Conservation (phyloP, 2,113 vertebrate genomes). For the Hyperoodon ampullatus region DNA sequence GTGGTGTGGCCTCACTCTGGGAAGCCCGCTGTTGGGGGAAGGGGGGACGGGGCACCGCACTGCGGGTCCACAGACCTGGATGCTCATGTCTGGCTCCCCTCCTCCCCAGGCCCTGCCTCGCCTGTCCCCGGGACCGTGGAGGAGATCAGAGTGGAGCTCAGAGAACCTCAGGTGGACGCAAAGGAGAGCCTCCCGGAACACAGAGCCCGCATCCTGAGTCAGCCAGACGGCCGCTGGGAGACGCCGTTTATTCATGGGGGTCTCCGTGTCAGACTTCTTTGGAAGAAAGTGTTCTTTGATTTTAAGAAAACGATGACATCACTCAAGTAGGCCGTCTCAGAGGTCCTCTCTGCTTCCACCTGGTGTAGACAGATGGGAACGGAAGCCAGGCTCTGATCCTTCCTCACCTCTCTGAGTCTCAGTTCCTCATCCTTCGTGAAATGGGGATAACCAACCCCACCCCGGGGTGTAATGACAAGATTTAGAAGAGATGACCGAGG, state of each 20-base stretch:
- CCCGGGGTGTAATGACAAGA: too few relatives aligned
- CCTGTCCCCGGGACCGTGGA: not conserved
- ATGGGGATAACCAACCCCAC: fast-evolving
- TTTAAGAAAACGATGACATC: not conserved
- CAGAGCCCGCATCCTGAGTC: not conserved
- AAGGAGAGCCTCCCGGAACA: fast-evolving
- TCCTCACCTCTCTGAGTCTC: not conserved
- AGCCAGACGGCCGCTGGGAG: fast-evolving
- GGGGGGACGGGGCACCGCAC: not conserved
- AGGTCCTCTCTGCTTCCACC: not conserved
- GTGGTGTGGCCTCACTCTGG: fast-evolving
- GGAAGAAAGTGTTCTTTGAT: fast-evolving
- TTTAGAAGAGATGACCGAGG: fast-evolving
- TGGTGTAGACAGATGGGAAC: not conserved
- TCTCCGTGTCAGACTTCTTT: not conserved
- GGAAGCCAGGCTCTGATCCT: not conserved
- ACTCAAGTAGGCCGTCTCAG: fast-evolving
- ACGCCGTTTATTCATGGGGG: fast-evolving
- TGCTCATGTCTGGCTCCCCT: fast-evolving
- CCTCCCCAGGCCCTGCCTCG: fast-evolving
- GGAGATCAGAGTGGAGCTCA: not conserved
- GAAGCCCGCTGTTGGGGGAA: fast-evolving
- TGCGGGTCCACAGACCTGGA: not conserved
- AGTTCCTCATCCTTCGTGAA: not conserved
- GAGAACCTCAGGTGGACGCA: too few relatives aligned